phyloP scores from a whole-genome alignment of 2,888 invertebrate genomes.

The Acanthosepion lycidas region DNA sequence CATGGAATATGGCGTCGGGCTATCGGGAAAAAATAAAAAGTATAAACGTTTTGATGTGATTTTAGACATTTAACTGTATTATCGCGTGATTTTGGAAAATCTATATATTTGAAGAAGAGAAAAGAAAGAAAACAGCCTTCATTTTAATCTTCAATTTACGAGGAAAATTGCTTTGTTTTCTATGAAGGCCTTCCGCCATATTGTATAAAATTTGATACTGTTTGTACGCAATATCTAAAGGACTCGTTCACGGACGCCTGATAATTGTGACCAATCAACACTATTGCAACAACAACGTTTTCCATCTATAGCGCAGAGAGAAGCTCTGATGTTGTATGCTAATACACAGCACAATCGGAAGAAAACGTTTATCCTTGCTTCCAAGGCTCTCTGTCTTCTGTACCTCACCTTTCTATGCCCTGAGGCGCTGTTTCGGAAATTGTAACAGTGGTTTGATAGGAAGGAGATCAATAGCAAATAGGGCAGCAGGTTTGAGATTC shows the following conservation, averaged over 20 bases:
- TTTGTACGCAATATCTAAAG: not conserved
- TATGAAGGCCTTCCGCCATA: not conserved
- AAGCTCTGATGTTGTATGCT: not conserved
- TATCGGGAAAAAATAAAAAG: no score
- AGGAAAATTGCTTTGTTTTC: not conserved
- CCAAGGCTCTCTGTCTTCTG: not conserved
- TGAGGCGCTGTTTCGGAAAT: not conserved
- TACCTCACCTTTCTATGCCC: not conserved
- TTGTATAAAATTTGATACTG: not conserved
- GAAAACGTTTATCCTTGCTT: not conserved
- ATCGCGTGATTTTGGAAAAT: no score
- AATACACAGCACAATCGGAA: not conserved
- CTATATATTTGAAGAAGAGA: not conserved
- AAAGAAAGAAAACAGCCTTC: not conserved
- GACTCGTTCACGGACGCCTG: not conserved
- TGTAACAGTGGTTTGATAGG: not conserved
- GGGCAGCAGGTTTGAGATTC: not conserved
- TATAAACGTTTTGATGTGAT: no score
- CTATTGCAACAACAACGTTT: not conserved
- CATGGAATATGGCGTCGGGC: no score
- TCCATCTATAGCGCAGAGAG: not conserved
- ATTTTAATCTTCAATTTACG: not conserved
- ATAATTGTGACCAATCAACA: constrained; percentile 17
- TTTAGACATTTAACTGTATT: no score
- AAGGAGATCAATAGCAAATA: not conserved